phyloP scores from a whole-genome alignment of 2,888 invertebrate species.

The Spodoptera picta region DNA sequence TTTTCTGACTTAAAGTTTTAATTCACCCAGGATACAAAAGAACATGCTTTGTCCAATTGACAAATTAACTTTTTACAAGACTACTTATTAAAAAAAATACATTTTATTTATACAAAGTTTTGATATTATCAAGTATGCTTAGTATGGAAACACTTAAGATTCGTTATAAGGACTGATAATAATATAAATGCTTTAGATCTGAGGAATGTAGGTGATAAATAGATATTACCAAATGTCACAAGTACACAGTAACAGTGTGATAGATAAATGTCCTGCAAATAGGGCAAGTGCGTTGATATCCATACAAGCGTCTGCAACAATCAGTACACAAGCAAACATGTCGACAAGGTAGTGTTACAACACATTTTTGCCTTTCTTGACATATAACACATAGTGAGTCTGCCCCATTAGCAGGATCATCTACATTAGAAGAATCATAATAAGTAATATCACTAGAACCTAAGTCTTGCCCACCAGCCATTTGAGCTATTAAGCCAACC shows the following conservation, averaged over 20 bases:
- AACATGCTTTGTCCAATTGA: too few species aligned
- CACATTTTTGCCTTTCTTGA: constrained; percentile 87
- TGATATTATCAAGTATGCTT: too few species aligned
- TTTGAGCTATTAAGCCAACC: constrained; percentile 74
- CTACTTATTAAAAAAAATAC: too few species aligned
- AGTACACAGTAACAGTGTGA: constrained; percentile 87
- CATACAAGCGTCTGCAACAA: constrained; percentile 83
- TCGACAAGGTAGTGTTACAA: constrained; percentile 87
- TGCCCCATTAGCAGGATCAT: constrained; percentile 67
- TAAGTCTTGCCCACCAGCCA: constrained; percentile 72
- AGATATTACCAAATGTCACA: constrained; percentile 67
- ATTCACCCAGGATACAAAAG: too few species aligned
- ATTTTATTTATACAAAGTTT: too few species aligned
- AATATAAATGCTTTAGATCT: constrained; percentile 21
- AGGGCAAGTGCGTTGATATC: constrained; percentile 86
- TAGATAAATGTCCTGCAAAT: constrained; percentile 88
- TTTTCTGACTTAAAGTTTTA: too few species aligned
- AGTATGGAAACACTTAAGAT: constrained; percentile 8
- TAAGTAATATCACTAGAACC: constrained; percentile 60
- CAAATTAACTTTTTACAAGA: too few species aligned
- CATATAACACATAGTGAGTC: constrained; percentile 87
- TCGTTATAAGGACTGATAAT: constrained; percentile 6
- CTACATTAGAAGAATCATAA: constrained; percentile 57
- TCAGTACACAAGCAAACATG: constrained; percentile 88
- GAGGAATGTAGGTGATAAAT: constrained; percentile 30